Evolutionary conservation across 1,140 invertebrate species (phyloP).

Genomic region (Ceratina japonica): DNA sequence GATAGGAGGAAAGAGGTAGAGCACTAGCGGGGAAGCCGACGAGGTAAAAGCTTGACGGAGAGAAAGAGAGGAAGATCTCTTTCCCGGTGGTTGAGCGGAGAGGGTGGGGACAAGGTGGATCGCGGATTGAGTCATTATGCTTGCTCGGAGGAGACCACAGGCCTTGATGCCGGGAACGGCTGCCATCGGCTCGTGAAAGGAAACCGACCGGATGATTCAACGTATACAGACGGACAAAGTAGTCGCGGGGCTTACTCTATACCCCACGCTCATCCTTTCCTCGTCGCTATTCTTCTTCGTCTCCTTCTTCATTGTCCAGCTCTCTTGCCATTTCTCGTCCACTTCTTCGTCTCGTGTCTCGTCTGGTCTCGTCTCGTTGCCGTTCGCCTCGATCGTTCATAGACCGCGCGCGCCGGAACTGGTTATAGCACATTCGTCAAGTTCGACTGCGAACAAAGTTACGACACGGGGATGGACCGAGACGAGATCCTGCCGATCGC

Average conservation of each 20-base stretch:
- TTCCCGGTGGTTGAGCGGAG: conserved; percentile 60
- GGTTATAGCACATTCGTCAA: conserved; percentile 48
- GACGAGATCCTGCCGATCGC: conserved; percentile 7
- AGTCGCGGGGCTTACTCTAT: conserved; percentile 70
- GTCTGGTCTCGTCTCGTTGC: conserved; percentile 28
- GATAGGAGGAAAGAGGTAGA: conserved; percentile 61
- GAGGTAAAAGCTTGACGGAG: background rate
- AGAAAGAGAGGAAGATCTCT: conserved; percentile 48
- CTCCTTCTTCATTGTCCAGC: conserved; percentile 25
- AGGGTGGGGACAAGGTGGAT: conserved; percentile 74
- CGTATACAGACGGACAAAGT: conserved; percentile 74
- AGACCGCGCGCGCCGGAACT: conserved; percentile 21
- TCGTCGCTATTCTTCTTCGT: conserved; percentile 43
- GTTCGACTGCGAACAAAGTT: conserved; percentile 30
- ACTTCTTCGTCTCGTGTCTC: conserved; percentile 59
- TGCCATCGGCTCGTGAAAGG: conserved; percentile 76
- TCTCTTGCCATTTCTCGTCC: conserved; percentile 44
- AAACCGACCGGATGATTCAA: conserved; percentile 77
- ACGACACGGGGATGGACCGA: conserved; percentile 9
- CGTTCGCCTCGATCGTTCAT: conserved; percentile 7
- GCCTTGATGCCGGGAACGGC: conserved; percentile 75
- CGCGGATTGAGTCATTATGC: conserved; percentile 80
- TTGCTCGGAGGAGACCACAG: conserved; percentile 77
- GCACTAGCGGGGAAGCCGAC: conserved; percentile 12
- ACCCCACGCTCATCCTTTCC: conserved; percentile 37